phyloP scores from a whole-genome alignment of 2,113 vertebrate genomes.

The Tupaia chinensis region DNA sequence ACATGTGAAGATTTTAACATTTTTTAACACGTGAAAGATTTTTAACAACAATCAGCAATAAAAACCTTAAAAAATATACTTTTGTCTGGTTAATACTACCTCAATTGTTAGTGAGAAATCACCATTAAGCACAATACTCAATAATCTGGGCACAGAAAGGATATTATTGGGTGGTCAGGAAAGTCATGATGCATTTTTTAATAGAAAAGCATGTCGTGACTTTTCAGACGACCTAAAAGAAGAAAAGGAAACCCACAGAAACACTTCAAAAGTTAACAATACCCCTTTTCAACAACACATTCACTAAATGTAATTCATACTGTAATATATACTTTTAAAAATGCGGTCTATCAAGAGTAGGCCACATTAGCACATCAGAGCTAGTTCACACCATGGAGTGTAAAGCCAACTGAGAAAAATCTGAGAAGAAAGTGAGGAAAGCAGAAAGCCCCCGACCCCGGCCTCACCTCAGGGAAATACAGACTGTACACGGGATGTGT shows the following conservation, averaged over 20 bases:
- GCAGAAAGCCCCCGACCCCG: not conserved
- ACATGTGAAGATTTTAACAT: no score
- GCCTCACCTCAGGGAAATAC: conserved; percentile 95
- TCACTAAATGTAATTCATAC: not conserved
- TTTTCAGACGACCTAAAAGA: not conserved
- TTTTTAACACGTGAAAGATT: no score
- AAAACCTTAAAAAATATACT: not conserved
- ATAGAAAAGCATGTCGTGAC: no score
- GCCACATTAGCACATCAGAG: not conserved
- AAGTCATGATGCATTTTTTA: no score
- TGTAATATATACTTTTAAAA: conserved; percentile 32
- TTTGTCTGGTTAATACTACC: not conserved
- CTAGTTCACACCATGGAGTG: not conserved
- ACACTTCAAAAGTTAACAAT: conserved; percentile 46
- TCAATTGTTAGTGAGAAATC: not conserved
- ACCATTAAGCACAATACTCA: not conserved
- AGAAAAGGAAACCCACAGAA: conserved; percentile 10
- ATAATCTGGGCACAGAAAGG: not conserved
- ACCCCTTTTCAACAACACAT: not conserved
- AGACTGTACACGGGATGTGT: conserved; percentile 97
- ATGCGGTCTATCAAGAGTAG: not conserved
- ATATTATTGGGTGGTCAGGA: not conserved
- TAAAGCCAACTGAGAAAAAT: not conserved
- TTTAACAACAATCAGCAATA: no score
- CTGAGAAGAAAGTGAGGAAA: not conserved